Evolutionary conservation across 2,113 vertebrate species (phyloP).

Genomic region (Ictidomys tridecemlineatus): DNA sequence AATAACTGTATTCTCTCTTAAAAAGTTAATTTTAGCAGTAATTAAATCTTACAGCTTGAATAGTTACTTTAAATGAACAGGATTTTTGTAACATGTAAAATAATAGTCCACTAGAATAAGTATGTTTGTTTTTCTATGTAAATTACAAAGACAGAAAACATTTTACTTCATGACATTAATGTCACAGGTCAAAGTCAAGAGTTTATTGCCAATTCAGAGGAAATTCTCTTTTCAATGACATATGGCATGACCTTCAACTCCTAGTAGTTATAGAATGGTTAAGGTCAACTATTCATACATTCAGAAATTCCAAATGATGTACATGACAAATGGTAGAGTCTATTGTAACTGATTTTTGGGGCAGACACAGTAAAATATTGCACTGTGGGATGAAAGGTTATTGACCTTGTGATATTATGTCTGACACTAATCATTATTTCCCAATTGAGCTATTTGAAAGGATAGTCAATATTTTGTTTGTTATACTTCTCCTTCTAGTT

Average conservation of each 20-base stretch:
- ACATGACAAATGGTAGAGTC: slow-evolving; percentile 78
- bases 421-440: slow-evolving; percentile 83
- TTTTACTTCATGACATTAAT: slow-evolving; percentile 71
- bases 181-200: slow-evolving; percentile 80
- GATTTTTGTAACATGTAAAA: slow-evolving; percentile 47
- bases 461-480: slow-evolving; percentile 83
- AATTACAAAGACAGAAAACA: slow-evolving; percentile 66
- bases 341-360: slow-evolving; percentile 80
- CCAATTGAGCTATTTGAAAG: slow-evolving; percentile 81
- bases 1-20: slow-evolving; percentile 22
- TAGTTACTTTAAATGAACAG: slow-evolving; percentile 43
- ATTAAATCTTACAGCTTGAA: slow-evolving; percentile 57
- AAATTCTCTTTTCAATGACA: slow-evolving; percentile 81
- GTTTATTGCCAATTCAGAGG: slow-evolving; percentile 76
- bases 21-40: slow-evolving; percentile 71
- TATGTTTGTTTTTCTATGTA: slow-evolving; percentile 72
- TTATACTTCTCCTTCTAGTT: slow-evolving; percentile 74
- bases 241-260: slow-evolving; percentile 80
- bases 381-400: slow-evolving; percentile 77
- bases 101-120: neutral
- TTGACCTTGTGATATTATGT: slow-evolving; percentile 78
- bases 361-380: slow-evolving; percentile 75
- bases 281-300: slow-evolving; percentile 79
- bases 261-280: slow-evolving; percentile 72
- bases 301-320: slow-evolving; percentile 78